Evolutionary conservation across 2,888 invertebrate species (phyloP).

Genomic region (Seladonia tumulorum): DNA sequence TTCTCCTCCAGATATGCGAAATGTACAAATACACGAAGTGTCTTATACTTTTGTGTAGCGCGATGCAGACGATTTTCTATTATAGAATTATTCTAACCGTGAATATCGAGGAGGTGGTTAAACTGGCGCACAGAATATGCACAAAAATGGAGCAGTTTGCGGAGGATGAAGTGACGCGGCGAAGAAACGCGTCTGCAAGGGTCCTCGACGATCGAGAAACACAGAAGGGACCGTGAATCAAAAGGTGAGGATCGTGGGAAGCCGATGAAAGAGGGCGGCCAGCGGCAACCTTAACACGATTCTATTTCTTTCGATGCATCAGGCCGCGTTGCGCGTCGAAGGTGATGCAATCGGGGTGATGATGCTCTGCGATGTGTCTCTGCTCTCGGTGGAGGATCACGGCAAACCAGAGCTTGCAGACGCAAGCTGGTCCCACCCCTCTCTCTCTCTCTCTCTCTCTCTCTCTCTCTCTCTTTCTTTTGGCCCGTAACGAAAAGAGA

Average conservation of each 20-base stretch:
- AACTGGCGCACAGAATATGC: not conserved
- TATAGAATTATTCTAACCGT: not conserved
- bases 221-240: slow-evolving; percentile 7
- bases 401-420: not conserved
- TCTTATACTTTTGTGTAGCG: too few species aligned
- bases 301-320: slow-evolving; percentile 83
- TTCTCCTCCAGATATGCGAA: too few species aligned
- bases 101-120: not conserved
- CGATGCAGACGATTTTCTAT: not conserved
- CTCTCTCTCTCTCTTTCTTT: not conserved
- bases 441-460: not conserved
- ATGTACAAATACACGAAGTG: too few species aligned
- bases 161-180: not conserved
- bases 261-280: slow-evolving; percentile 42
- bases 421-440: not conserved
- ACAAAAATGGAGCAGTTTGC: not conserved
- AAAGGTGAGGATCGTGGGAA: slow-evolving; percentile 27
- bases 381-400: slow-evolving; percentile 28
- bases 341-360: slow-evolving; percentile 68
- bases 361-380: slow-evolving; percentile 37
- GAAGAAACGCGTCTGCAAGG: not conserved
- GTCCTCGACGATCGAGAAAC: not conserved
- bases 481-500: slow-evolving; percentile 19
- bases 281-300: slow-evolving; percentile 83
- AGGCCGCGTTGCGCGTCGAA: slow-evolving; percentile 58